Evolutionary conservation across 2,888 invertebrate genomes (phyloP), one percentile per base, ranked within the genome.

Genomic region (Trichogramma evanescens): DNA sequence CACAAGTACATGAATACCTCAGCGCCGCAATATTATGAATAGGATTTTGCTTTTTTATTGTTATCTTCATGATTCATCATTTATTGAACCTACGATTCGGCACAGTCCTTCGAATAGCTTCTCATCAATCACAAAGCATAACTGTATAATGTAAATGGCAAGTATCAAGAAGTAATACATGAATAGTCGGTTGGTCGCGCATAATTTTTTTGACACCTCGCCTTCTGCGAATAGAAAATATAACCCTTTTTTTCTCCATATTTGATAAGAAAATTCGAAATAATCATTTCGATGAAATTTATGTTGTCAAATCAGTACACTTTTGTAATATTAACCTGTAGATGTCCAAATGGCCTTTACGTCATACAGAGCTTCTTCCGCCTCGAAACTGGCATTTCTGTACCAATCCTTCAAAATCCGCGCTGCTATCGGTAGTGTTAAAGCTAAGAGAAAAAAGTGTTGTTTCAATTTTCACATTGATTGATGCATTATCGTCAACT

Each of bases 51-150:
- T 26, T 26, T 26, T 26, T 26, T 26, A 26, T 9, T 50, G 7
- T 51, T 51, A 44, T 55, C 26, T 55, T 49, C 5, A 45, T n/a
- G 1, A 50, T n/a, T 39, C 7, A 45, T 41, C 50, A 39, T 51
- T 46, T 10, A 13, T 45, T 6, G 48, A 44, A 40, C 38, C 4
- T 5, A 61, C 26, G 6, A 63, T 59, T 48, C 53, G 56, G 38
- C 59, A 63, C 7, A 63, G 51, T 4, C 51, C 63, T 50, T 63
- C 56, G 38, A 63, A 59, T 46, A 63, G 45, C 51, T 59, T 50
- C 54, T 61, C 56, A 50, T 63, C 61, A 4, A 63, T 51, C 4
- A 53, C 1, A 10, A 63, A 63, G 51, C 63, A 61, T 10, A 59
- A 41, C 4, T 63, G 56, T n/a, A 63, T 63, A 7, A 63, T 57